These are phyloP conservation scores for Poecilus cupreus DNA, from an alignment of 2,888 invertebrate genomes.

Conservation along the genomic window DNA sequence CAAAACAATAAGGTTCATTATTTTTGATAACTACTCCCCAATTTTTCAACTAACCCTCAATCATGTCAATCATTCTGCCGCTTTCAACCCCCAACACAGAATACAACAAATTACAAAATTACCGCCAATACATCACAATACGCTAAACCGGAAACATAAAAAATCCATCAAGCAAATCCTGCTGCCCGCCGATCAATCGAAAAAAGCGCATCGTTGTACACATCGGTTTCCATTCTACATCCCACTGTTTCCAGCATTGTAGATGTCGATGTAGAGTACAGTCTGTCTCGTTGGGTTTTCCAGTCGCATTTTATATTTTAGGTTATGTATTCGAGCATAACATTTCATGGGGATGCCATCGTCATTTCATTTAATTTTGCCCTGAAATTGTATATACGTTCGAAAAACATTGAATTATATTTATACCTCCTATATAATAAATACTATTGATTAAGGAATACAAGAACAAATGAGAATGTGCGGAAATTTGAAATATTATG, in stretches of 20 bases:
- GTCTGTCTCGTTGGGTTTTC: not conserved
- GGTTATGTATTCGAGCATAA: too few species aligned
- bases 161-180: conserved; percentile 18
- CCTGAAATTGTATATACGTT: too few species aligned
- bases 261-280: not conserved
- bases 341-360: too few species aligned
- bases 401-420: too few species aligned
- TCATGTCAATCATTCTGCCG: conserved; percentile 14
- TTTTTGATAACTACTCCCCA: conserved; percentile 4
- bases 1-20: not conserved
- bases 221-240: not conserved
- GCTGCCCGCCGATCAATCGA: not conserved
- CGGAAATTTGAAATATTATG: too few species aligned
- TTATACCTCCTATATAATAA: too few species aligned
- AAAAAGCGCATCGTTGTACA: not conserved
- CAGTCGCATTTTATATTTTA: too few species aligned
- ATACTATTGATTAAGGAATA: too few species aligned
- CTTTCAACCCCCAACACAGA: not conserved
- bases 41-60: conserved; percentile 15
- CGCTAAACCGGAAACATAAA: conserved; percentile 14
- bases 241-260: not conserved
- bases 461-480: too few species aligned
- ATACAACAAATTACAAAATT: conserved; percentile 30
- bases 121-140: conserved; percentile 28
- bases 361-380: too few species aligned